phyloP scores from a whole-genome alignment of 1,140 invertebrate genomes.

The Antheraea mylitta region DNA sequence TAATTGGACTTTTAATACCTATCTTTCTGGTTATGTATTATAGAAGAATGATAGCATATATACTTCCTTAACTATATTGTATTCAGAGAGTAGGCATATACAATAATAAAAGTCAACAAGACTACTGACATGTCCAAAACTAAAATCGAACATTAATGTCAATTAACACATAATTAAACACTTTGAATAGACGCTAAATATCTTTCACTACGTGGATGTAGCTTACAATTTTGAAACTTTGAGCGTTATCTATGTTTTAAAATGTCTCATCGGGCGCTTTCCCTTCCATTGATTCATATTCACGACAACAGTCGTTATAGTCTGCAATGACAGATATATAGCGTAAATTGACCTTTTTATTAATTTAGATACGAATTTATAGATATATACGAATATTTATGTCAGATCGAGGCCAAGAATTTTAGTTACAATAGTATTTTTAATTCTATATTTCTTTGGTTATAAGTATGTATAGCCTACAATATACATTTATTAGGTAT shows the following conservation, averaged over 20 bases:
- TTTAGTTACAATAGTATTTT: too few species aligned
- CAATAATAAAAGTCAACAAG: background rate
- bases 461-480: too few species aligned
- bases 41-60: background rate
- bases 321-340: slow-evolving; percentile 5
- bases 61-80: background rate
- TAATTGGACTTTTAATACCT: too few species aligned
- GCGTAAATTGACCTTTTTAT: background rate
- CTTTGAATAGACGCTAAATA: background rate
- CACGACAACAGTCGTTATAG: slow-evolving; percentile 2
- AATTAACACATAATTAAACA: slow-evolving; percentile 21
- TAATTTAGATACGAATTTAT: background rate
- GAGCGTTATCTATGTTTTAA: background rate
- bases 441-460: too few species aligned
- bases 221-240: background rate
- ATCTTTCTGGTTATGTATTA: too few species aligned
- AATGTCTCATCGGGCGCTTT: background rate
- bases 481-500: too few species aligned
- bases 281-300: background rate
- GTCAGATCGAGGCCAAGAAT: too few species aligned
- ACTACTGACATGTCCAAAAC: background rate
- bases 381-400: too few species aligned
- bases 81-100: background rate
- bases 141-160: slow-evolving; percentile 17
- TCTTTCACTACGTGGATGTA: background rate